Evolutionary conservation across 1,140 invertebrate species (phyloP).

Genomic region (Riptortus pedestris): DNA sequence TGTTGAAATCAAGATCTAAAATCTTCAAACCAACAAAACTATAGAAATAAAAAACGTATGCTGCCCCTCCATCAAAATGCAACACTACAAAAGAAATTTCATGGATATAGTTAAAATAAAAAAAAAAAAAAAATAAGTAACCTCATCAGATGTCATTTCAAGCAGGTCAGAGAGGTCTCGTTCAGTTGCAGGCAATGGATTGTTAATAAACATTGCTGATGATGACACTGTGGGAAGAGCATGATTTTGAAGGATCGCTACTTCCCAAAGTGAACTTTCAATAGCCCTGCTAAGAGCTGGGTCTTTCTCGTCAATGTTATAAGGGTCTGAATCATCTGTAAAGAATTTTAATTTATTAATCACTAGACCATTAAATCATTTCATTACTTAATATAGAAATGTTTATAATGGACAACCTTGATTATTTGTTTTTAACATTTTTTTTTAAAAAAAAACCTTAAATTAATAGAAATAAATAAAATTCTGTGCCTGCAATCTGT

Average conservation of each 20-base stretch:
- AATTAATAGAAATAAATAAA: not conserved
- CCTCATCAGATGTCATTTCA: constrained; percentile 44
- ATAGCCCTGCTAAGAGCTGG: constrained; percentile 66
- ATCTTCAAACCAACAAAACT: not conserved
- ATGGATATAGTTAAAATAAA: constrained; percentile 38
- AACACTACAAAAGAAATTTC: constrained; percentile 3
- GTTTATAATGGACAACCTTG: not conserved
- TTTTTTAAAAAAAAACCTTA: not conserved
- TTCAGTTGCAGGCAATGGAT: constrained; percentile 53
- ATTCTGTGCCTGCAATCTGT: not conserved
- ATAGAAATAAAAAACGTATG: not conserved
- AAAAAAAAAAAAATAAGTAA: not conserved
- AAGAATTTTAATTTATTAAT: not conserved
- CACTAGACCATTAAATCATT: not conserved
- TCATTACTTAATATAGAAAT: not conserved
- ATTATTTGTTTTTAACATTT: no score
- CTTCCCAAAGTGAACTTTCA: constrained; percentile 85
- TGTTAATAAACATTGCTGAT: constrained; percentile 56
- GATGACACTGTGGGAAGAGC: constrained; percentile 57
- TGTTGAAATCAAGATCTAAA: not conserved
- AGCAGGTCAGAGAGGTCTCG: constrained; percentile 51
- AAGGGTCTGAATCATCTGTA: constrained; percentile 62
- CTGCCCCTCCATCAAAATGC: not conserved
- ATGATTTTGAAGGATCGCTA: constrained; percentile 63
- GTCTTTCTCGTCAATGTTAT: constrained; percentile 65